These are phyloP conservation scores for Ariolimax columbianus DNA, from an alignment of 2,888 invertebrate genomes.

Conservation along the genomic window DNA sequence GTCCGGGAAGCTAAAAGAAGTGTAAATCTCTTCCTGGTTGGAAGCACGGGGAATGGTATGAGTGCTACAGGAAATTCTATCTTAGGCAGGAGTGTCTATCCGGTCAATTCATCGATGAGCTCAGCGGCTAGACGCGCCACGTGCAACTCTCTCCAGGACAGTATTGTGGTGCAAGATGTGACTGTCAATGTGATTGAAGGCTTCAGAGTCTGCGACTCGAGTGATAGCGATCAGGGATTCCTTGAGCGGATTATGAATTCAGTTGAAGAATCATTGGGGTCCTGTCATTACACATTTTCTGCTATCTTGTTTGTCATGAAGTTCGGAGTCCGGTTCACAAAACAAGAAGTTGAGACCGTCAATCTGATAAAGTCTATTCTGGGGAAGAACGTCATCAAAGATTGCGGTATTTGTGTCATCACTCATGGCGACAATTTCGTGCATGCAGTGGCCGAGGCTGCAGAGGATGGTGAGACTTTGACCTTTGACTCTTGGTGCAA, in stretches of 20 bases:
- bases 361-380: constrained; percentile 35
- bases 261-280: neutral
- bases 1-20: too few species aligned
- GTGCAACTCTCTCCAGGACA: neutral
- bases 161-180: neutral
- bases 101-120: neutral
- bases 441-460: neutral
- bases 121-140: neutral
- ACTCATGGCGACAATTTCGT: constrained; percentile 40
- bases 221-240: neutral
- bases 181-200: constrained; percentile 36
- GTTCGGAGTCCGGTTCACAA: constrained; percentile 27
- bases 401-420: constrained; percentile 37
- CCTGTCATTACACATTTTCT: constrained; percentile 4
- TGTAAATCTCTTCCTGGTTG: constrained; percentile 7
- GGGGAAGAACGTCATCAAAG: constrained; percentile 36
- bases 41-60: neutral
- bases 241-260: neutral
- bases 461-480: neutral
- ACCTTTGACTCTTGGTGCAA: constrained; percentile 20
- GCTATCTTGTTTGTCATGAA: constrained; percentile 33
- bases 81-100: neutral
- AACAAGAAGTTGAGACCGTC: constrained; percentile 33
- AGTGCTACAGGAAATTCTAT: constrained; percentile 21
- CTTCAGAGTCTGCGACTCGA: constrained; percentile 4